phyloP scores from a whole-genome alignment of 2,888 invertebrate species.

The Clanis bilineata region DNA sequence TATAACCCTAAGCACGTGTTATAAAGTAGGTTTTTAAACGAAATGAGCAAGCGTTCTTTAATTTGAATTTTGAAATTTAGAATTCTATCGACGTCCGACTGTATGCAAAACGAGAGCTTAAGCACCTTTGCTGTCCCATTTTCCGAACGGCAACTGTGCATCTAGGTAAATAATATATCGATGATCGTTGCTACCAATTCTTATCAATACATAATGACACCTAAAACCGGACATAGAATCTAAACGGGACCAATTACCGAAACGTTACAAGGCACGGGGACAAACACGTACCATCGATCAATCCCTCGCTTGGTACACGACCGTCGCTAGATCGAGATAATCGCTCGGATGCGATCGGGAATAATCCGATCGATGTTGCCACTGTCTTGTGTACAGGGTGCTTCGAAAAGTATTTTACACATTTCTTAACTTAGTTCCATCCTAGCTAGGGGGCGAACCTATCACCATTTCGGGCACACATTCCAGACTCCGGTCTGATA shows the following conservation, averaged over 20 bases:
- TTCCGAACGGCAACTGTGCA: too few relatives aligned
- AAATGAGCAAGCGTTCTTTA: too few relatives aligned
- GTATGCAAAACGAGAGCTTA: too few relatives aligned
- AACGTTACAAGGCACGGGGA: conserved; percentile 26
- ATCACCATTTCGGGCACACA: too few relatives aligned
- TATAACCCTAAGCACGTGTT: too few relatives aligned
- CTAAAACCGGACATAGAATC: background rate
- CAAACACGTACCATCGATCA: conserved; percentile 40
- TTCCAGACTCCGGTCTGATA: too few relatives aligned
- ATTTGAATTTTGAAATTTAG: too few relatives aligned
- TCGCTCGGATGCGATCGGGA: conserved; percentile 30
- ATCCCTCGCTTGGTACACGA: conserved; percentile 55
- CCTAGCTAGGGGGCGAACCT: background rate
- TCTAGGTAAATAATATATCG: too few relatives aligned
- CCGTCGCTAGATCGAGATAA: conserved; percentile 52
- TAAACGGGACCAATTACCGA: conserved; percentile 28
- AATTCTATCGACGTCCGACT: too few relatives aligned
- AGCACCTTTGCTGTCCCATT: too few relatives aligned
- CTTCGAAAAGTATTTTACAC: background rate
- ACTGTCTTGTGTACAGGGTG: conserved; percentile 50
- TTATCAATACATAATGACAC: background rate
- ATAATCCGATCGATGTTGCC: conserved; percentile 40
- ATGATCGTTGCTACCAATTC: background rate
- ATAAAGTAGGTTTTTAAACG: too few relatives aligned
- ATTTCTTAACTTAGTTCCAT: background rate